Evolutionary conservation across 2,888 invertebrate genomes (phyloP).

Genomic region (Neoascia interrupta): DNA sequence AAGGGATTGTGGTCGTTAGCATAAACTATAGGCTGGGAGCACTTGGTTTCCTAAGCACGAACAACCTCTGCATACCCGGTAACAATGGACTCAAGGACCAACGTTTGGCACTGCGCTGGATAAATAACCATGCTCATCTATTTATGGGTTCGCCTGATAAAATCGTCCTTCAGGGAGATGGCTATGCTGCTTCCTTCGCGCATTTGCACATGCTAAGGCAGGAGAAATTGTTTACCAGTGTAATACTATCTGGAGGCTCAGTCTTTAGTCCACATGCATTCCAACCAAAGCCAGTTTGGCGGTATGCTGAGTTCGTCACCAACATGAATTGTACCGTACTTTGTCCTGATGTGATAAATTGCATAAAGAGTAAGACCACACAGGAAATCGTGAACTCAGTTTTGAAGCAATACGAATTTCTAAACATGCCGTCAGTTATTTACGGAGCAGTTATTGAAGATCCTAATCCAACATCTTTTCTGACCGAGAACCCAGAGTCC

Average conservation of each 20-base stretch:
- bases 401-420: constrained; percentile 76
- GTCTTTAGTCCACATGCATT: constrained; percentile 82
- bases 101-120: constrained; percentile 84
- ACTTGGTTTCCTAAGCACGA: constrained; percentile 86
- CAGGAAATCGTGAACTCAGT: constrained; percentile 81
- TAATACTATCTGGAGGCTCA: constrained; percentile 83
- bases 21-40: constrained; percentile 85
- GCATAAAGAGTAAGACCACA: constrained; percentile 83
- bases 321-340: constrained; percentile 83
- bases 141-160: constrained; percentile 86
- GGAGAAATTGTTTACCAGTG: constrained; percentile 14
- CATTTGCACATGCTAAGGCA: constrained; percentile 83
- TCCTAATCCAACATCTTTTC: constrained; percentile 81
- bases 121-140: constrained; percentile 83
- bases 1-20: constrained; percentile 84
- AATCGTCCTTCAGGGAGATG: constrained; percentile 85
- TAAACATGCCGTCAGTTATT: constrained; percentile 85
- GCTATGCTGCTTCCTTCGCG: constrained; percentile 87
- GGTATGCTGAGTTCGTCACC: constrained; percentile 82
- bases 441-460: constrained; percentile 86
- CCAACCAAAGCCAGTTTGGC: constrained; percentile 72
- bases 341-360: constrained; percentile 82
- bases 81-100: constrained; percentile 88
- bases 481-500: constrained; percentile 83
- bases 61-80: constrained; percentile 84